Conservation (phyloP, 2,113 vertebrate genomes). For the Bolborhynchus lineola region DNA sequence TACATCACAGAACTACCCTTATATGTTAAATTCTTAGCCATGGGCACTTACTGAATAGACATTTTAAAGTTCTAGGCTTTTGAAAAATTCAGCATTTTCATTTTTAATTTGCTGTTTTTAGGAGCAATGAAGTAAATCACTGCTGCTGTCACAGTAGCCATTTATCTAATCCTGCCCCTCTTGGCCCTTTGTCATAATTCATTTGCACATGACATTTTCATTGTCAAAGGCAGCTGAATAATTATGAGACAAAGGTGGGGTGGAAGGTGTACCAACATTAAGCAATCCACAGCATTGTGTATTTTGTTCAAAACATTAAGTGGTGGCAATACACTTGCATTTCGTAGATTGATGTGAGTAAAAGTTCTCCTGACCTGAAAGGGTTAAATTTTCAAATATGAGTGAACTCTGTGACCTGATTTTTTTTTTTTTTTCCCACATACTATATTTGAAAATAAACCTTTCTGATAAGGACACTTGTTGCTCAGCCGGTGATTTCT, state of each 20-base stretch:
- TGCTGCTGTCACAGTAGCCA: not conserved
- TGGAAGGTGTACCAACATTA: not conserved
- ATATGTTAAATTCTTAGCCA: not conserved
- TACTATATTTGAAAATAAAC: not conserved
- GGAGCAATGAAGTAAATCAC: not conserved
- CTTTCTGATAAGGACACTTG: not conserved
- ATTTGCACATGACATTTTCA: not conserved
- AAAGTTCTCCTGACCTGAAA: not conserved
- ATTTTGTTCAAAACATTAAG: not conserved
- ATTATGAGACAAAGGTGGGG: not conserved
- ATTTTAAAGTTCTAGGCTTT: not conserved
- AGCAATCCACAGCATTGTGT: not conserved
- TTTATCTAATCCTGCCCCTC: not conserved
- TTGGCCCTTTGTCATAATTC: not conserved
- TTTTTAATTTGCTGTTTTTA: not conserved
- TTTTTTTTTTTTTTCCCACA: not conserved
- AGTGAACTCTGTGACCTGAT: not conserved
- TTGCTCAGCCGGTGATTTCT: not conserved
- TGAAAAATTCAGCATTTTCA: not conserved
- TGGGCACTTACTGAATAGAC: not conserved
- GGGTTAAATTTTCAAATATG: not conserved
- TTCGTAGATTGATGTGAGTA: not conserved
- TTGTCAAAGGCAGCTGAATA: not conserved
- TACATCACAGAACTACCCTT: not conserved
- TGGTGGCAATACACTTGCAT: not conserved